Conservation (phyloP, 2,888 invertebrate genomes). For the Apotomis capreana region DNA sequence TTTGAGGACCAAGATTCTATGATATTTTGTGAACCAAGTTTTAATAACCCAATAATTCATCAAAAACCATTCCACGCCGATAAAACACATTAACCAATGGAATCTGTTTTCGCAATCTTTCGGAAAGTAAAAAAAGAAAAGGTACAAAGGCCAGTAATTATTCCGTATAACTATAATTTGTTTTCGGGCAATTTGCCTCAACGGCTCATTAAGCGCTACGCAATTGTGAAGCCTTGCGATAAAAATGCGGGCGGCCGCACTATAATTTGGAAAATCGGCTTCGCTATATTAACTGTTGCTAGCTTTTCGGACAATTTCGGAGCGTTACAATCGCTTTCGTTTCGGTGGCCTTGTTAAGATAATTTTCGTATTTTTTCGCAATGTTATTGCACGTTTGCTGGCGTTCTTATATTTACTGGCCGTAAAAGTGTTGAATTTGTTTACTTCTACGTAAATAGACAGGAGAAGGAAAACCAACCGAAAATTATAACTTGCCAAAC, state of each 20-base stretch:
- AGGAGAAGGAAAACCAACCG: too few relatives aligned
- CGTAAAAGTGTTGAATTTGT: too few relatives aligned
- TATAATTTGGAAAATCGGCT: conserved; percentile 32
- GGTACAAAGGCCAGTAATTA: conserved; percentile 29
- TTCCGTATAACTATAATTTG: conserved; percentile 40
- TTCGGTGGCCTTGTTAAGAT: too few relatives aligned
- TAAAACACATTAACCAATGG: background rate
- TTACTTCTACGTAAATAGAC: too few relatives aligned
- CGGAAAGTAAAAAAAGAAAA: conserved; percentile 18
- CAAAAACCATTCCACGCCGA: background rate
- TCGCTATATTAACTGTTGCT: conserved; percentile 2
- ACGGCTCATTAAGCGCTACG: conserved; percentile 36
- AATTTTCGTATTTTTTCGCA: too few relatives aligned
- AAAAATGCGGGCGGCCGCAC: conserved; percentile 32
- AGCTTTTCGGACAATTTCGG: too few relatives aligned
- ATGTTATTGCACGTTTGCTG: too few relatives aligned
- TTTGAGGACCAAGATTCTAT: too few relatives aligned
- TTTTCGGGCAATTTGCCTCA: conserved; percentile 34
- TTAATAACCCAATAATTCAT: background rate
- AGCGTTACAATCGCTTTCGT: too few relatives aligned
- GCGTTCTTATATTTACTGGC: too few relatives aligned
- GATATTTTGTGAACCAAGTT: background rate
- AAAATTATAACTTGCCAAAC: too few relatives aligned
- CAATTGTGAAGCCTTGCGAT: conserved; percentile 36
- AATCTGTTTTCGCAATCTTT: conserved; percentile 16